phyloP scores from a whole-genome alignment of 2,113 vertebrate genomes.

The Myiozetetes cayanensis region DNA sequence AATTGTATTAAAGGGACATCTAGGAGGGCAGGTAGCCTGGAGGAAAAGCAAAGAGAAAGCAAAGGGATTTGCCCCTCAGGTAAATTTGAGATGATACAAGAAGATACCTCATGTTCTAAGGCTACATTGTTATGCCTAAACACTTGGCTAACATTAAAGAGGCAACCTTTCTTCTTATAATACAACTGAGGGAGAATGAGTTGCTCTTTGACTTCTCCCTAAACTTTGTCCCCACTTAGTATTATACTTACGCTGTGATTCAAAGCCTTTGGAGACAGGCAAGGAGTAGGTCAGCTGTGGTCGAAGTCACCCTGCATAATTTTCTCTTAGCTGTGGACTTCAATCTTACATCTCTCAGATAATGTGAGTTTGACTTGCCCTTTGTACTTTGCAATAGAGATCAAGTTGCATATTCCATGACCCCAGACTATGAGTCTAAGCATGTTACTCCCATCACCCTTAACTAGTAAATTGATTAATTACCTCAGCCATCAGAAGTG shows the following conservation, averaged over 20 bases:
- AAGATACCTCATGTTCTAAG: rapidly evolving
- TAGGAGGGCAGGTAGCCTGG: background rate
- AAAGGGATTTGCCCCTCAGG: background rate
- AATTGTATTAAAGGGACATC: background rate
- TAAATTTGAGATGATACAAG: background rate
- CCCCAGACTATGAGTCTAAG: background rate
- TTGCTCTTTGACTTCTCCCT: background rate
- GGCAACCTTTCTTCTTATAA: background rate
- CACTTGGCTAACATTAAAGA: background rate
- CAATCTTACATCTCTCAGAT: background rate
- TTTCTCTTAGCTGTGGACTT: background rate
- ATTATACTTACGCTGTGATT: background rate
- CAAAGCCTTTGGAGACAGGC: background rate
- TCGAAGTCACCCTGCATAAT: background rate
- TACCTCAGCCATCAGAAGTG: background rate
- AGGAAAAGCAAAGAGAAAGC: background rate
- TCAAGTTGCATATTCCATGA: background rate
- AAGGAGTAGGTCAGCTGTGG: background rate
- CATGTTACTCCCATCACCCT: background rate
- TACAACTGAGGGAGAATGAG: background rate
- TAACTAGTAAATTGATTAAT: background rate
- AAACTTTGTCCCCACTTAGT: background rate
- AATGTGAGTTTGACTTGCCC: background rate
- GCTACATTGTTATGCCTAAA: background rate
- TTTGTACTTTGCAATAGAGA: background rate